phyloP scores from a whole-genome alignment of 1,140 invertebrate genomes.

The Drosophila takahashii region DNA sequence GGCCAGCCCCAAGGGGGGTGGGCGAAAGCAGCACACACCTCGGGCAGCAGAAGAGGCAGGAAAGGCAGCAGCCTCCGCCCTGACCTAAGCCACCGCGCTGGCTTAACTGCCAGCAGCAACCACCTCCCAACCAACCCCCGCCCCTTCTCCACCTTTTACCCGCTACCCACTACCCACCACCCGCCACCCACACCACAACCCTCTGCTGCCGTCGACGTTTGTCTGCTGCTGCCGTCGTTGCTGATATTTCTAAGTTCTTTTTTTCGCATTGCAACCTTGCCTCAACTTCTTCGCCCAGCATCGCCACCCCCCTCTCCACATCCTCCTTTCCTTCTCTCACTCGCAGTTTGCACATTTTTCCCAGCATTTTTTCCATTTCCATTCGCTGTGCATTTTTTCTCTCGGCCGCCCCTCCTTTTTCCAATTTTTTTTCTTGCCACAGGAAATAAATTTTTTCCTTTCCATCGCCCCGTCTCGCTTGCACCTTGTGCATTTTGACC shows the following conservation, averaged over 20 bases:
- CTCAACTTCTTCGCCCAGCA: constrained; percentile 58
- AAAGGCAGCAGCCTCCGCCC: constrained; percentile 58
- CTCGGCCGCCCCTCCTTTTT: constrained; percentile 65
- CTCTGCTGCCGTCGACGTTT: constrained; percentile 40
- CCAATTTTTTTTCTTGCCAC: constrained; percentile 59
- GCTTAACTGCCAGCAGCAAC: constrained; percentile 75
- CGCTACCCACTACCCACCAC: not conserved
- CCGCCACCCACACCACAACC: constrained; percentile 20
- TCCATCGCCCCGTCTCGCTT: constrained; percentile 59
- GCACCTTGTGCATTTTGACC: constrained; percentile 65
- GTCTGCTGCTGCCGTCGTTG: constrained; percentile 56
- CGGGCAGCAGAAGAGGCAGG: constrained; percentile 29
- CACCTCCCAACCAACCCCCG: constrained; percentile 20
- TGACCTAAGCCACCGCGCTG: constrained; percentile 78
- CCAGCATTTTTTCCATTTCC: constrained; percentile 65
- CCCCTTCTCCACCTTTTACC: not conserved
- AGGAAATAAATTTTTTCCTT: constrained; percentile 75
- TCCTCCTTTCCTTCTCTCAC: constrained; percentile 31
- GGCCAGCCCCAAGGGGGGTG: not conserved
- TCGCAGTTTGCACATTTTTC: constrained; percentile 27
- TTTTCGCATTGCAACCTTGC: constrained; percentile 76
- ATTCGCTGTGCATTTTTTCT: constrained; percentile 78
- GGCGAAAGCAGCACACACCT: constrained; percentile 60
- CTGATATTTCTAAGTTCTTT: constrained; percentile 77
- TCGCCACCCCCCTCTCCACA: constrained; percentile 7